Evolutionary conservation across 1,140 invertebrate genomes (phyloP).

Genomic region (Cydia pomonella): DNA sequence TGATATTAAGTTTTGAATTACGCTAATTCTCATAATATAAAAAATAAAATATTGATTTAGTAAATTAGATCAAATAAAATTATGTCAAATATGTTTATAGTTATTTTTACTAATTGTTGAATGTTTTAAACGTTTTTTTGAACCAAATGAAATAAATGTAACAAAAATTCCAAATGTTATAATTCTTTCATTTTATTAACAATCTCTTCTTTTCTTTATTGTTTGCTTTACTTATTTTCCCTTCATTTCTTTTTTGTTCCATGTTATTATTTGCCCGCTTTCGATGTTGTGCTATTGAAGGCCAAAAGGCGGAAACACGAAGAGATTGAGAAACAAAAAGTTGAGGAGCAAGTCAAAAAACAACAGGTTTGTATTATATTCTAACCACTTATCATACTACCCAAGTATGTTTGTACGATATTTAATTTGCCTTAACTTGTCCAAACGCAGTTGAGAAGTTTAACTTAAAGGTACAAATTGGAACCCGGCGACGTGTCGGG

Average conservation of each 20-base stretch:
- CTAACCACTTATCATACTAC: not conserved
- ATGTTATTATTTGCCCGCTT: constrained; percentile 77
- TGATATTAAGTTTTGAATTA: too few relatives aligned
- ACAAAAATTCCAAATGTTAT: too few relatives aligned
- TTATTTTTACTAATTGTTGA: too few relatives aligned
- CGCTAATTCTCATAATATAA: not conserved
- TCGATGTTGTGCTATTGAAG: constrained; percentile 81
- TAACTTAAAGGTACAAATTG: too few relatives aligned
- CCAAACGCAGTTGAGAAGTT: too few relatives aligned
- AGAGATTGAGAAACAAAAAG: constrained; percentile 90
- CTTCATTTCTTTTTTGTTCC: constrained; percentile 63
- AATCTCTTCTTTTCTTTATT: not conserved
- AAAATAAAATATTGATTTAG: not conserved
- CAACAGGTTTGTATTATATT: constrained; percentile 85
- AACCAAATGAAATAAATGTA: too few relatives aligned
- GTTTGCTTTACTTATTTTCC: not conserved
- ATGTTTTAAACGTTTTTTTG: too few relatives aligned
- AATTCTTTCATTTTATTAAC: too few relatives aligned
- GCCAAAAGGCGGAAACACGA: constrained; percentile 92
- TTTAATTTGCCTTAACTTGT: too few relatives aligned
- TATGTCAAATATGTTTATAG: not conserved
- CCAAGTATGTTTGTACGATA: too few relatives aligned
- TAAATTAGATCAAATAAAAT: constrained; percentile 7
- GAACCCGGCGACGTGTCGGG: too few relatives aligned
- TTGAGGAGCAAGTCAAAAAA: constrained; percentile 91